Evolutionary conservation across 2,113 vertebrate genomes (phyloP), one percentile per base, ranked within the genome.

Genomic region (Xyliphius kryptos): DNA sequence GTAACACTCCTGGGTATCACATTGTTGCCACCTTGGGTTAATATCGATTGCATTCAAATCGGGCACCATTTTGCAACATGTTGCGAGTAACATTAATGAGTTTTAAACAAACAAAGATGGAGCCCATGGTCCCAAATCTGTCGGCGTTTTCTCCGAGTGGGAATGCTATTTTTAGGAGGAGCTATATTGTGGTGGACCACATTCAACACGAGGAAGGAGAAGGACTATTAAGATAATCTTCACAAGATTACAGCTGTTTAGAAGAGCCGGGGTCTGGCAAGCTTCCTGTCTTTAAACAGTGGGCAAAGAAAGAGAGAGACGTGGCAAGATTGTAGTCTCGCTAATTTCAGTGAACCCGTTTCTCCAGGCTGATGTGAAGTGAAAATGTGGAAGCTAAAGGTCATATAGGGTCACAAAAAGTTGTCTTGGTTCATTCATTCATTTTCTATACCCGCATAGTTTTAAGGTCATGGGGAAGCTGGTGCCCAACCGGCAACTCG

Each of bases 321-420:
- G n/a, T n/a, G n/a, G n/a, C n/a, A 43, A 40, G 54, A 74, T 78
- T 58, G 61, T 72, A 63, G 72, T 77, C 47, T 58, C 1, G 17
- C 43, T 71, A 69, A 71, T 74, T 70, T 61, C 56, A 22, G 15
- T 41, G 26, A 58, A 44, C 44, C 38, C 56, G 60, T 56, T 26
- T 38, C 61, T 50, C 12, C 13, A 50, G 59, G 69, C 71, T 75
- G 72, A 46, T 53, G 71, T 68, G 74, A 61, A 60, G 38, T n/a
- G n/a, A n/a, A n/a, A 62, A 64, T 62, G 76, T 19, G 61, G 66
- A 36, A 46, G 56, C 62, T 73, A 40, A 80, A 73, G 78, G 74
- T 74, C 77, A 78, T 67, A 80, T 80, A 77, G 41, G n/a, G n/a
- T n/a, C n/a, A n/a, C n/a, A n/a, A n/a, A n/a, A n/a, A n/a, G n/a